Evolutionary conservation across 2,113 vertebrate species (phyloP).

Genomic region (Myanophis thanlyinensis): DNA sequence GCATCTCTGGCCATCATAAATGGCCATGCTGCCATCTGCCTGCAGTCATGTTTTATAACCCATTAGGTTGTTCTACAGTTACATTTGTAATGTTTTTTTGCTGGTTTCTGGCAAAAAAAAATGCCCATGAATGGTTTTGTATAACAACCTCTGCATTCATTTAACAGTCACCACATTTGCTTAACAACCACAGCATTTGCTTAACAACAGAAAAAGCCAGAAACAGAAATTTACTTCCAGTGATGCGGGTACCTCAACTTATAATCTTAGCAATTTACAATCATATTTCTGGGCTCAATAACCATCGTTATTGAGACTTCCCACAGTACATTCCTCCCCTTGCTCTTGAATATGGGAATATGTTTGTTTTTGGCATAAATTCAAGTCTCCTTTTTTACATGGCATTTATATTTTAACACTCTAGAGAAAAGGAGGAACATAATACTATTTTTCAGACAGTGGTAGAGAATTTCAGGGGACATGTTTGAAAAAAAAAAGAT

Average conservation of each 20-base stretch:
- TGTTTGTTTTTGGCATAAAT: constrained; percentile 2
- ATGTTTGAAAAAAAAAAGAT: constrained; percentile 4
- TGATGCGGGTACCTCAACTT: not conserved
- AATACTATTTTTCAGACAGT: not conserved
- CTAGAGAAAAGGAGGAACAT: not conserved
- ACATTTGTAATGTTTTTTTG: no score
- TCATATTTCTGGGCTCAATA: no score
- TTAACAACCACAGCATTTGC: not conserved
- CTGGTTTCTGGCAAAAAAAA: no score
- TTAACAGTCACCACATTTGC: not conserved
- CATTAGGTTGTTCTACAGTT: no score
- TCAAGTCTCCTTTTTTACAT: constrained; percentile 4
- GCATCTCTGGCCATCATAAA: not conserved
- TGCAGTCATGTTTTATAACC: not conserved
- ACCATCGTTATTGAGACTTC: not conserved
- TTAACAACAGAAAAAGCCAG: not conserved
- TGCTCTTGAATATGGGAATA: not conserved
- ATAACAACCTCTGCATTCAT: not conserved
- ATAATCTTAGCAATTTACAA: no score
- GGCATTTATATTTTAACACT: not conserved
- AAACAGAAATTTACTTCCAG: not conserved
- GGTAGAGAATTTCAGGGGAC: not conserved
- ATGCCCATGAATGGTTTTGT: no score
- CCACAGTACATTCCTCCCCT: no score
- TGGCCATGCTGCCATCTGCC: not conserved